Evolutionary conservation across 1,140 invertebrate genomes (phyloP).

Genomic region (Notospermus geniculatus): DNA sequence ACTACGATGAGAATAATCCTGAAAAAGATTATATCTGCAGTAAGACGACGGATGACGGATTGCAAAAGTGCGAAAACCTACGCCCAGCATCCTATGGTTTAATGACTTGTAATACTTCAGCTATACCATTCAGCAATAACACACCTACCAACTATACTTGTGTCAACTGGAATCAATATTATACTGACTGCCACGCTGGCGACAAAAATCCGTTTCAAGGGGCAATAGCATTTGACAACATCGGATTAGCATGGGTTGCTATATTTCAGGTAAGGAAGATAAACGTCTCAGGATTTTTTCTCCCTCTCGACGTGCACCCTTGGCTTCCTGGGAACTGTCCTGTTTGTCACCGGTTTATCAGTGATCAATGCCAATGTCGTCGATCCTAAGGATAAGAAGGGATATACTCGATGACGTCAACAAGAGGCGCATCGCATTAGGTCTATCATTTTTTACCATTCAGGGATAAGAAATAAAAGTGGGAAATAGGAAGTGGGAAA

Average conservation of each 20-base stretch:
- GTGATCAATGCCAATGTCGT: no score
- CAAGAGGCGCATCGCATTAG: no score
- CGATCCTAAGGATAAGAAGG: no score
- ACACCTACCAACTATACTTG: slow-evolving; percentile 62
- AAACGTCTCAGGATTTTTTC: no score
- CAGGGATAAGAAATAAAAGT: no score
- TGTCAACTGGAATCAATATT: slow-evolving; percentile 99
- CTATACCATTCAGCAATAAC: slow-evolving; percentile 40
- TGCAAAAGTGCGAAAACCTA: slow-evolving; percentile 87
- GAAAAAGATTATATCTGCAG: slow-evolving; percentile 98
- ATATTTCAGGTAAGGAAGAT: slow-evolving; percentile 90
- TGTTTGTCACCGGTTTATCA: no score
- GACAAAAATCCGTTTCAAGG: slow-evolving; percentile 98
- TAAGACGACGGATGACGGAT: slow-evolving; percentile 86
- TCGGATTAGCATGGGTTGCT: slow-evolving; percentile 98
- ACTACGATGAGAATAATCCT: slow-evolving; percentile 29
- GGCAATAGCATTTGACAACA: slow-evolving; percentile 99
- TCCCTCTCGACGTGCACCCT: no score
- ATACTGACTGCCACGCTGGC: slow-evolving; percentile 86
- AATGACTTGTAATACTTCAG: slow-evolving; percentile 63
- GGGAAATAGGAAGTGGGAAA: no score
- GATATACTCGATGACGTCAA: no score
- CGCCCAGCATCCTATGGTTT: slow-evolving; percentile 74
- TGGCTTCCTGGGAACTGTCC: no score
- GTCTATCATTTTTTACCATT: no score